A percentile compares a stretch with the other conserved stretches of the same genome.
These are phyloP conservation scores for Nymphicus hollandicus DNA, from an alignment of 2,113 vertebrate genomes.

Conservation along the genomic window DNA sequence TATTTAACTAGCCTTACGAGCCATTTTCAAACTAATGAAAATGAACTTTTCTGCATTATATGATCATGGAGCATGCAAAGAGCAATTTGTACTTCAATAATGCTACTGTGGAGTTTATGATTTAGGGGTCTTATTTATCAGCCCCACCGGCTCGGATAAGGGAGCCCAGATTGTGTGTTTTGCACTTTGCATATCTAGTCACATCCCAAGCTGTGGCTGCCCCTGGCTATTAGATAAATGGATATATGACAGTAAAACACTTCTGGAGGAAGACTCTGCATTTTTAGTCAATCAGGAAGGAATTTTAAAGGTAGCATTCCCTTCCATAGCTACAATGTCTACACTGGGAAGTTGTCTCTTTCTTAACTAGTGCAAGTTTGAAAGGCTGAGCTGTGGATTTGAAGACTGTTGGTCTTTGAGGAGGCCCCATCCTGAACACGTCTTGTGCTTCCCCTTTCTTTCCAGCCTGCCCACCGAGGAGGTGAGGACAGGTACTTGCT, in stretches of 20 bases:
- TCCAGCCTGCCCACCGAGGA: neutral
- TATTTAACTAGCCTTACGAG: neutral
- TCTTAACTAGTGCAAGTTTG: neutral
- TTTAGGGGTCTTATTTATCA: neutral
- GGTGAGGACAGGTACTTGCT: neutral
- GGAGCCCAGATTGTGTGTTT: neutral
- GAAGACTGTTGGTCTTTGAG: neutral
- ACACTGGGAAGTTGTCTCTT: accelerated
- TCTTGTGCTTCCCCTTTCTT: neutral
- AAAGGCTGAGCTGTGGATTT: neutral
- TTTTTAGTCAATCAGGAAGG: accelerated
- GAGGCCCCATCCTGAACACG: accelerated
- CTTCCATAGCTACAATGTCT: neutral
- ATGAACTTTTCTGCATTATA: conserved; percentile 24
- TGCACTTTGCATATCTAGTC: neutral
- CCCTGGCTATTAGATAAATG: neutral
- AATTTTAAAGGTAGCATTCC: neutral
- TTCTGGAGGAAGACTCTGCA: neutral
- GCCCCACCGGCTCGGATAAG: neutral
- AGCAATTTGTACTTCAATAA: neutral
- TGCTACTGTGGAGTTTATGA: neutral
- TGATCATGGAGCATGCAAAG: neutral
- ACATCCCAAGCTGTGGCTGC: neutral
- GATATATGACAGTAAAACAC: neutral
- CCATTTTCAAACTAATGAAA: conserved; percentile 37